These are phyloP conservation scores for Drosophila kepulauana DNA, from an alignment of 1,140 invertebrate genomes.

Conservation along the genomic window DNA sequence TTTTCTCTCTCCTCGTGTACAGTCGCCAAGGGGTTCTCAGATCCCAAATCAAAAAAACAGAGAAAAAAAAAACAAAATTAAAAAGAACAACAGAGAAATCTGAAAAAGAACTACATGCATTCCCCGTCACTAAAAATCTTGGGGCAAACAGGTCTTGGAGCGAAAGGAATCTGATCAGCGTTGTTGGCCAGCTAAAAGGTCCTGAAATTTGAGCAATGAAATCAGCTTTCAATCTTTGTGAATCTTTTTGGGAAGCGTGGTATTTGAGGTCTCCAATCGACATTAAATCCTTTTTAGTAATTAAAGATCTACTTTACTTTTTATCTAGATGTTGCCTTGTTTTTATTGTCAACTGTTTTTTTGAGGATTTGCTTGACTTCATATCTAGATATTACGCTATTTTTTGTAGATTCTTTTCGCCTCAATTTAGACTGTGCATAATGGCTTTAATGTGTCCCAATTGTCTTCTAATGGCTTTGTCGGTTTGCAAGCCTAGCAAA, in stretches of 20 bases:
- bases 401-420: no score
- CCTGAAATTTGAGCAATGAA: constrained; percentile 7
- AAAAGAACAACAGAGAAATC: background rate
- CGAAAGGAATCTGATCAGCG: background rate
- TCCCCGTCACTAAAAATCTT: background rate
- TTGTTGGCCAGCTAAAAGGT: background rate
- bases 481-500: constrained; percentile 17
- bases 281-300: no score
- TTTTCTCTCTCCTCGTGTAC: constrained; percentile 45
- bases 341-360: no score
- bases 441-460: constrained; percentile 38
- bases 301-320: background rate
- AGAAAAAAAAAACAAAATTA: background rate
- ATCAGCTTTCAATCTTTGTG: background rate
- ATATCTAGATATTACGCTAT: background rate
- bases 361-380: background rate
- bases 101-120: constrained; percentile 2
- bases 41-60: background rate
- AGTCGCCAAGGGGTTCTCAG: constrained; percentile 34
- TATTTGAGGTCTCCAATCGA: background rate
- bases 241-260: background rate
- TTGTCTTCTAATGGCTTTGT: constrained; percentile 41
- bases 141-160: constrained; percentile 26
- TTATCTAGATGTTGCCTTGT: background rate
- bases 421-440: background rate